Percentiles rank a stretch among this genome's conserved stretches.
phyloP scores from a whole-genome alignment of 2,113 vertebrate species.

The Pelusios castaneus region DNA sequence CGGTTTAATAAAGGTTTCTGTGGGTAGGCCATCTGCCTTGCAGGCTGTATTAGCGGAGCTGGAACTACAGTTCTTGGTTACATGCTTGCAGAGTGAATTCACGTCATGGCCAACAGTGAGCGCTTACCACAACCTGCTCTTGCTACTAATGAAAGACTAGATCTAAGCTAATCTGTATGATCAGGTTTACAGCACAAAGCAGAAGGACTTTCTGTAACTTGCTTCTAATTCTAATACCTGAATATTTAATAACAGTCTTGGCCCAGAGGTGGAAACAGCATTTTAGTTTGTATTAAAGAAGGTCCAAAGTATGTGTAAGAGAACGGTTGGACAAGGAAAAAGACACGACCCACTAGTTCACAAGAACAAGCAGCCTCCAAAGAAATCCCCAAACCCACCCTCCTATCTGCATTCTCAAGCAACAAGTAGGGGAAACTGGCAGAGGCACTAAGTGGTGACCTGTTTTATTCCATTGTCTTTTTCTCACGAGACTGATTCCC shows the following conservation, averaged over 20 bases:
- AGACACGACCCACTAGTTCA: too few species aligned
- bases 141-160: background rate
- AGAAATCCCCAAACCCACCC: background rate
- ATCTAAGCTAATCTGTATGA: background rate
- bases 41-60: background rate
- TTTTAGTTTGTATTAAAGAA: background rate
- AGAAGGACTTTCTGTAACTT: background rate
- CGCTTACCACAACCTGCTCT: background rate
- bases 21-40: background rate
- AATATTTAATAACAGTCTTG: background rate
- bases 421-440: background rate
- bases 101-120: background rate
- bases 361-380: too few species aligned
- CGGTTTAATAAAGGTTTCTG: background rate
- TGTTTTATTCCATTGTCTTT: background rate
- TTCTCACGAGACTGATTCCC: background rate
- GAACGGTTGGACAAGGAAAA: background rate
- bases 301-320: background rate
- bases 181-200: background rate
- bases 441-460: background rate
- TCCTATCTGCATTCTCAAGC: background rate
- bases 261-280: background rate
- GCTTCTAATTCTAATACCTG: background rate
- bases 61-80: background rate
- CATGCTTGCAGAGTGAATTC: background rate